A percentile compares a stretch with the other conserved stretches of the same genome.
phyloP scores from a whole-genome alignment of 35 echinoderm and acorn worm species.

The Stichopus chloronotus region DNA sequence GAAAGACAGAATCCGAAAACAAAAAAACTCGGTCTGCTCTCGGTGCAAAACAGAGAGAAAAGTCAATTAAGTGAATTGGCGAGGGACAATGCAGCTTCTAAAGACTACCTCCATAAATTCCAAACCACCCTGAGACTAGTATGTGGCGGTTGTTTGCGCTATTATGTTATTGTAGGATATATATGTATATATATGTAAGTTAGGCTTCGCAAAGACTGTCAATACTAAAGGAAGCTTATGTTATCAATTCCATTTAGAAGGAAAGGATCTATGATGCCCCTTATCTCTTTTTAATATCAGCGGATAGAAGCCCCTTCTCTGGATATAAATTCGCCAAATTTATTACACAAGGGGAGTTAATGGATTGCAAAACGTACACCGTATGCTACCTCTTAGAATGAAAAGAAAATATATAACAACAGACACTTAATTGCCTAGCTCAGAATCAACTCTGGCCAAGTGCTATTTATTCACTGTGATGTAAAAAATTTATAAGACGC shows the following conservation, averaged over 20 bases:
- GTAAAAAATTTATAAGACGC: too few relatives aligned
- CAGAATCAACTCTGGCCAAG: too few relatives aligned
- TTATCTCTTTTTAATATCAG: conserved; percentile 11
- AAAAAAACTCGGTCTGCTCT: too few relatives aligned
- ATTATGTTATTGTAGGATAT: too few relatives aligned
- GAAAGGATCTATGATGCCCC: neutral
- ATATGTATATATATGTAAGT: too few relatives aligned
- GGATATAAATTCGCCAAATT: conserved; percentile 37
- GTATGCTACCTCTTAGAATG: neutral
- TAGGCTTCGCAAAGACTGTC: too few relatives aligned
- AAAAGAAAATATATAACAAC: too few relatives aligned
- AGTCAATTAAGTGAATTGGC: neutral
- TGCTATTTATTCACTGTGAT: too few relatives aligned
- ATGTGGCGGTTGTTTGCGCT: too few relatives aligned
- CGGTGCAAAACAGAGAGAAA: neutral
- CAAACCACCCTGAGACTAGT: neutral
- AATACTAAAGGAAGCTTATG: neutral
- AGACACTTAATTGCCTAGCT: too few relatives aligned
- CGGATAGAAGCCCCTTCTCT: neutral
- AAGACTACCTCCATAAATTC: conserved; percentile 12
- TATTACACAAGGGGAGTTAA: neutral
- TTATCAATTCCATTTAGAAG: conserved; percentile 31
- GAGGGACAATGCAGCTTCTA: neutral
- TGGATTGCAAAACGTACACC: conserved; percentile 34
- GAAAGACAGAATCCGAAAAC: neutral